phyloP scores from a whole-genome alignment of 2,797 vertebrate genomes.

The Clamator glandarius region DNA sequence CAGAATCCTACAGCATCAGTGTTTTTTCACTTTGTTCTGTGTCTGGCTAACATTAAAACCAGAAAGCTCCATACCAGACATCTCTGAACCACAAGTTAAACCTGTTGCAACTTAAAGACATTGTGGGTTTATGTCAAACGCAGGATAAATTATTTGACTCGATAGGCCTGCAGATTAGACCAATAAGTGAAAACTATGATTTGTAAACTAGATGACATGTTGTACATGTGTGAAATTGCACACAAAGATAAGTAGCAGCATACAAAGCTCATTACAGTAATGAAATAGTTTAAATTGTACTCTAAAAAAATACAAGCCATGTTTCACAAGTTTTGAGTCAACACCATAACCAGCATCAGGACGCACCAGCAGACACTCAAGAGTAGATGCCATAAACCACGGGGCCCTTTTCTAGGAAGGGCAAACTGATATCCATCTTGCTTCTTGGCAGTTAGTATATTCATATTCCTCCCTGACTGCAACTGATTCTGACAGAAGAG shows the following conservation, averaged over 20 bases:
- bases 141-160: not conserved
- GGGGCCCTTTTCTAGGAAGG: not conserved
- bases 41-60: not conserved
- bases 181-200: not conserved
- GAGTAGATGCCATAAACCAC: fast-evolving
- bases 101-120: not conserved
- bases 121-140: not conserved
- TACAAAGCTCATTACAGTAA: fast-evolving
- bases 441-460: not conserved
- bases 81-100: not conserved
- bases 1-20: fast-evolving
- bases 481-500: not conserved
- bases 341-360: not conserved
- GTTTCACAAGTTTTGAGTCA: not conserved
- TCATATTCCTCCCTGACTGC: not conserved
- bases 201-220: not conserved
- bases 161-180: not conserved
- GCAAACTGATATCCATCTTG: not conserved
- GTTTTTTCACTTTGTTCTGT: not conserved
- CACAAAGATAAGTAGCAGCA: not conserved
- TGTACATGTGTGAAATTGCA: fast-evolving
- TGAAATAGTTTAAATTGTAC: not conserved
- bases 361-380: fast-evolving
- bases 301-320: not conserved
- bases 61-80: not conserved